Evolutionary conservation across 2,888 invertebrate species (phyloP), one percentile per base, ranked within the genome.

Genomic region (Barypeithes pellucidus): DNA sequence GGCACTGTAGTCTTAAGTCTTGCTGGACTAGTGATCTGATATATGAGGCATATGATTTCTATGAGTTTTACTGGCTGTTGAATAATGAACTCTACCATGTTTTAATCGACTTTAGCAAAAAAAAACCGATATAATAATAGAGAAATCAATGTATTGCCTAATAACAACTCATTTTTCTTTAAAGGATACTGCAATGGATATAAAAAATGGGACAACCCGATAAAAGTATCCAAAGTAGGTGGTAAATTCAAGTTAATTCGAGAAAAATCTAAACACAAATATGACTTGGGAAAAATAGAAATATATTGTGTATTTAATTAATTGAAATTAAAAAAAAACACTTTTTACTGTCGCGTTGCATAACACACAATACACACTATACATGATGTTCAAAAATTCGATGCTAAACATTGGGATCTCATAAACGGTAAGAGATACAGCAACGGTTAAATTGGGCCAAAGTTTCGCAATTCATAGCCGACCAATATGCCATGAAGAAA

Each of bases 41-140:
- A 2, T 52, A 52, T 14, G n/a, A 24, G 12, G 12, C 1, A 12
- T 4, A 22, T 11, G 22, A 22, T 14, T 29, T 52, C 5, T 52
- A 52, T 52, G 52, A 52, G 29, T 52, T 29, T 29, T 52, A 52
- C 29, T 52, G 52, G 52, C 8, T 52, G 29, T n/a, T 52, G 29
- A 24, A 52, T 0, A 52, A 7, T 1, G 52, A 52, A 5, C 52
- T 52, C 14, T 52, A 52, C 14, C 52, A 52, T 9, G 52, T 52
- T 29, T 14, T 52, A 29, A 29, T 52, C 0, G 29, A 52, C 14
- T 52, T 52, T 14, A 14, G 24, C 7, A 24, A 52, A 52, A 52
- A 29, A 52, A 52, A 52, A n/a, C 29, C 12, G 52, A 52, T 29
- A 14, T 52, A 52, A 3, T 52, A 7, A 52, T 52, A 11, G 52